These are phyloP conservation scores for Trichogramma pretiosum DNA, from an alignment of 1,140 invertebrate species.

Conservation along the genomic window DNA sequence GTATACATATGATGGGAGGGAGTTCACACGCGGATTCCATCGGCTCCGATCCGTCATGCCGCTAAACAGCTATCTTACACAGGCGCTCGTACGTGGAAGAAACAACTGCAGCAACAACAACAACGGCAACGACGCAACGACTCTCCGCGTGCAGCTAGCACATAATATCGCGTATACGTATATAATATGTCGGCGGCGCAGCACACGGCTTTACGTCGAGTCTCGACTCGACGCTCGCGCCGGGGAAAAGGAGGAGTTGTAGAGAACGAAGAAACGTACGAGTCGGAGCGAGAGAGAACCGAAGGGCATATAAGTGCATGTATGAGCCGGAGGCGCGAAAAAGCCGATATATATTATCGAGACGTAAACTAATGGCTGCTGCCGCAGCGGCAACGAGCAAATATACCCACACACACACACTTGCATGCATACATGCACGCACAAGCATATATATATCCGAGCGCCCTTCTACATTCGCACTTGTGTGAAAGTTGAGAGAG, in stretches of 20 bases:
- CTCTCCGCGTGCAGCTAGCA: too few species aligned
- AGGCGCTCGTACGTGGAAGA: not conserved
- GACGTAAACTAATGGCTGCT: constrained; percentile 26
- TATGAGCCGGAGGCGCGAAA: constrained; percentile 28
- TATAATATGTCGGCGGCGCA: too few species aligned
- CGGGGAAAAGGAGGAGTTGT: not conserved
- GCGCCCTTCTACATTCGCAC: too few species aligned
- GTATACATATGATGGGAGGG: too few species aligned
- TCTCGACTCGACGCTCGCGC: not conserved
- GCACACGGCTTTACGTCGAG: too few species aligned
- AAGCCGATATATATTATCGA: constrained; percentile 39
- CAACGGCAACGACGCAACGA: too few species aligned
- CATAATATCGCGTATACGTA: too few species aligned
- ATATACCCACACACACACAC: too few species aligned
- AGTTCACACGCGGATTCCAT: constrained; percentile 19
- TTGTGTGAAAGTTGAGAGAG: not conserved
- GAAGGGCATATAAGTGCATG: constrained; percentile 29
- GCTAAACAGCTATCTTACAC: constrained; percentile 8
- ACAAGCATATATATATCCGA: not conserved
- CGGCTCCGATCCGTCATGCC: constrained; percentile 14
- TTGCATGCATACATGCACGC: constrained; percentile 1
- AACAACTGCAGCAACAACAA: too few species aligned
- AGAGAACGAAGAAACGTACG: not conserved
- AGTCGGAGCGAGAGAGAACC: constrained; percentile 22
- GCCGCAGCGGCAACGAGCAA: not conserved